Percentiles rank a stretch among this genome's conserved stretches.
Evolutionary conservation across 53 echinoderm and acorn worm species (phyloP).

Genomic region (Patiria pectinifera): DNA sequence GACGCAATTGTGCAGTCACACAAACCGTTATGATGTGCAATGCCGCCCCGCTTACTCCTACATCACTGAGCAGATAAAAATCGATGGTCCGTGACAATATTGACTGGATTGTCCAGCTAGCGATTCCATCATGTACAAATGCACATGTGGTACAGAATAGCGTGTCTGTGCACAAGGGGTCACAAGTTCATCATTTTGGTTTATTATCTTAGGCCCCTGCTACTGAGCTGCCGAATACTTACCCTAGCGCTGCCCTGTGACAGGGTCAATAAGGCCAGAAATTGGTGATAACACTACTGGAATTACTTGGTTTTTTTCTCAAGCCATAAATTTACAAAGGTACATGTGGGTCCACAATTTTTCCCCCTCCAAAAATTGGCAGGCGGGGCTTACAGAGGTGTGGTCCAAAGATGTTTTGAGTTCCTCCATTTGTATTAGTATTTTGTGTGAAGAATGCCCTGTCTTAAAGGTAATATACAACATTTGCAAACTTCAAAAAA

Average conservation of each 20-base stretch:
- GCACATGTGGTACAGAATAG: neutral
- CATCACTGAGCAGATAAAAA: neutral
- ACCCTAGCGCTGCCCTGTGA: neutral
- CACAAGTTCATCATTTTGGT: neutral
- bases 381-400: too few relatives aligned
- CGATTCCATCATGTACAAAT: neutral
- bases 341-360: neutral
- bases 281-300: neutral
- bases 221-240: neutral
- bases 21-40: neutral
- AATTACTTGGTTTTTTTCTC: neutral
- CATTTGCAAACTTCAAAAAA: too few relatives aligned
- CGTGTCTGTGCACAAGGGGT: neutral
- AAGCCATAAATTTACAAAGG: neutral
- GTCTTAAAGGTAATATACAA: too few relatives aligned
- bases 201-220: constrained; percentile 11
- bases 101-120: neutral
- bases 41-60: neutral
- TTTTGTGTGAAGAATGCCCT: too few relatives aligned
- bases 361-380: too few relatives aligned
- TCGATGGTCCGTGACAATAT: neutral
- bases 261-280: neutral
- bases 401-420: too few relatives aligned
- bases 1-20: too few relatives aligned
- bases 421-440: too few relatives aligned